Percentiles rank a stretch among this genome's conserved stretches.
phyloP scores from a whole-genome alignment of 2,113 vertebrate species.

The Dipodomys ordii region DNA sequence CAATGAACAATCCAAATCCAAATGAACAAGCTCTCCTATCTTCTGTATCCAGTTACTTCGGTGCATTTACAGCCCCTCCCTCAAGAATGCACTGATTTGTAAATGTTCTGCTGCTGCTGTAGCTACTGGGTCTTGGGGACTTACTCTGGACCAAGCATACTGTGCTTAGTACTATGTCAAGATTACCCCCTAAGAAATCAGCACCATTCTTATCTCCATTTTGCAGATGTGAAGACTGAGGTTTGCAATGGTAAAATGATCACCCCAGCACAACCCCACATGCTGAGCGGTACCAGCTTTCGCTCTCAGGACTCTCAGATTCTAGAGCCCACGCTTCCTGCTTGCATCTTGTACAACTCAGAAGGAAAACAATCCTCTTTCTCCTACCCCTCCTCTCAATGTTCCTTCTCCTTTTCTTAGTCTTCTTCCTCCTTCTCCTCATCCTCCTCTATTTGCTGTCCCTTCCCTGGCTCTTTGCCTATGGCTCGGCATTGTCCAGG shows the following conservation, averaged over 20 bases:
- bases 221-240: conserved; percentile 8
- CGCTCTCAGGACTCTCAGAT: neutral
- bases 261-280: neutral
- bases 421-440: neutral
- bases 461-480: neutral
- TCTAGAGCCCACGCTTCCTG: neutral
- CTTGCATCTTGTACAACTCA: neutral
- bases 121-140: neutral
- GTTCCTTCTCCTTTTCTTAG: neutral
- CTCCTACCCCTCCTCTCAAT: neutral
- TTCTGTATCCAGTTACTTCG: neutral
- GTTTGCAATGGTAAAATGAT: neutral
- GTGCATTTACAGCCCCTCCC: neutral
- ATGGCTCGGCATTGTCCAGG: neutral
- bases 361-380: neutral
- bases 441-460: neutral
- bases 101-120: neutral
- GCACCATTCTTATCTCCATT: neutral
- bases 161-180: neutral
- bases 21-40: neutral
- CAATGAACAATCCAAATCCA: too few species aligned
- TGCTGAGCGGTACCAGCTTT: neutral
- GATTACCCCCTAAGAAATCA: neutral
- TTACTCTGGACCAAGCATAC: neutral
- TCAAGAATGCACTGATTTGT: neutral